These are phyloP conservation scores for Nematostella vectensis DNA, from an alignment of 92 coral and sea anemone species.

Conservation along the genomic window DNA sequence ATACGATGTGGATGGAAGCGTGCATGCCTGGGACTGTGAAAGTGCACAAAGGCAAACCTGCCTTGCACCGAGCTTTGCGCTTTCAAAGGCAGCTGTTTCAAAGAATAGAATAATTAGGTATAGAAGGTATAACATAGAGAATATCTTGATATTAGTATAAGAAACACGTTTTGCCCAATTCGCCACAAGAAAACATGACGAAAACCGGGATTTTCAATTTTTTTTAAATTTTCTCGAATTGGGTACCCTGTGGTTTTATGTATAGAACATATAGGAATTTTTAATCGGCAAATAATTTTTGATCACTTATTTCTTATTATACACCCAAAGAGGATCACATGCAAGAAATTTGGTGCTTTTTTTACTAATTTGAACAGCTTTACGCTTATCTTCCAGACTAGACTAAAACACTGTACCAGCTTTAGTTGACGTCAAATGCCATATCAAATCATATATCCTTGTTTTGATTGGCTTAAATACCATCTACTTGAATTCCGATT, in stretches of 20 bases:
- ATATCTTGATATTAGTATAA: neutral
- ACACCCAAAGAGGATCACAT: neutral
- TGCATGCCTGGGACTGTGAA: conserved; percentile 38
- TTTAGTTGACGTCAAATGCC: too few relatives aligned
- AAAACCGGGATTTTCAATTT: too few relatives aligned
- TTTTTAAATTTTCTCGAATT: too few relatives aligned
- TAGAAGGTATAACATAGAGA: neutral
- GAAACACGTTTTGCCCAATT: neutral
- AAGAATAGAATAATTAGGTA: conserved; percentile 7
- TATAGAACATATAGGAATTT: neutral
- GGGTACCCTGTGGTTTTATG: too few relatives aligned
- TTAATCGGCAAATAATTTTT: neutral
- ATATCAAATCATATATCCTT: too few relatives aligned
- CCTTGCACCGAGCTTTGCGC: conserved; percentile 47
- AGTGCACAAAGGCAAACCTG: conserved; percentile 35
- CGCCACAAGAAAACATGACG: neutral
- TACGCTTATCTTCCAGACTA: conserved; percentile 23
- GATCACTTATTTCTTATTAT: conserved; percentile 8
- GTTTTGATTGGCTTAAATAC: too few relatives aligned
- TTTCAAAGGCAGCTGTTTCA: conserved; percentile 30
- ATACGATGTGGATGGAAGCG: conserved; percentile 43
- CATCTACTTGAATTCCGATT: too few relatives aligned
- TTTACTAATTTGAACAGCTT: conserved; percentile 11
- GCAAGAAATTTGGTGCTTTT: conserved; percentile 21
- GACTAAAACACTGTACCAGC: too few relatives aligned